phyloP scores from a whole-genome alignment of 2,888 invertebrate species.

The Lysandra coridon region DNA sequence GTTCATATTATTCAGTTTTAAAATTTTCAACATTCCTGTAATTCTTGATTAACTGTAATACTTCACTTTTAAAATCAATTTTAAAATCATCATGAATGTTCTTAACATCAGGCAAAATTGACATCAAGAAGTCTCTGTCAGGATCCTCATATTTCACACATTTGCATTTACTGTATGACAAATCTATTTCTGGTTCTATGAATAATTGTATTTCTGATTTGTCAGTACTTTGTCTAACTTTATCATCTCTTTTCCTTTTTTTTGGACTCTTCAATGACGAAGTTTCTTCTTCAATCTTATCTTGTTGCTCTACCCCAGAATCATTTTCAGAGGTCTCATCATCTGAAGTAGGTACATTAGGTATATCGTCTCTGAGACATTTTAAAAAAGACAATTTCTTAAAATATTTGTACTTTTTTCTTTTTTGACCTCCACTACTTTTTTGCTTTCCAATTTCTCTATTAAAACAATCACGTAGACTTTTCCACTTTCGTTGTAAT shows the following conservation, averaged over 20 bases:
- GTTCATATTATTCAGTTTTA: not conserved
- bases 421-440: not conserved
- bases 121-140: slow-evolving; percentile 36
- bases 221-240: slow-evolving; percentile 32
- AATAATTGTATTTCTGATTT: slow-evolving; percentile 35
- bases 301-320: slow-evolving; percentile 30
- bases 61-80: slow-evolving; percentile 36
- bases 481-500: slow-evolving; percentile 8
- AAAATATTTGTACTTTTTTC: slow-evolving; percentile 10
- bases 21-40: slow-evolving; percentile 16
- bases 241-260: slow-evolving; percentile 19
- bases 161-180: slow-evolving; percentile 26
- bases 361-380: slow-evolving; percentile 6
- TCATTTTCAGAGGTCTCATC: slow-evolving; percentile 10
- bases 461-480: slow-evolving; percentile 19
- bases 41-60: slow-evolving; percentile 37
- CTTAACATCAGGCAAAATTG: slow-evolving; percentile 31
- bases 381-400: slow-evolving; percentile 10
- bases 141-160: slow-evolving; percentile 31
- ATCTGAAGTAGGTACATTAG: slow-evolving; percentile 6
- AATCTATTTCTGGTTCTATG: slow-evolving; percentile 33
- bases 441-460: slow-evolving; percentile 21
- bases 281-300: slow-evolving; percentile 34
- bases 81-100: slow-evolving; percentile 35
- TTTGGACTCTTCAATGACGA: slow-evolving; percentile 33